These are phyloP conservation scores for Apus apus DNA, from an alignment of 2,113 vertebrate species.

Conservation along the genomic window DNA sequence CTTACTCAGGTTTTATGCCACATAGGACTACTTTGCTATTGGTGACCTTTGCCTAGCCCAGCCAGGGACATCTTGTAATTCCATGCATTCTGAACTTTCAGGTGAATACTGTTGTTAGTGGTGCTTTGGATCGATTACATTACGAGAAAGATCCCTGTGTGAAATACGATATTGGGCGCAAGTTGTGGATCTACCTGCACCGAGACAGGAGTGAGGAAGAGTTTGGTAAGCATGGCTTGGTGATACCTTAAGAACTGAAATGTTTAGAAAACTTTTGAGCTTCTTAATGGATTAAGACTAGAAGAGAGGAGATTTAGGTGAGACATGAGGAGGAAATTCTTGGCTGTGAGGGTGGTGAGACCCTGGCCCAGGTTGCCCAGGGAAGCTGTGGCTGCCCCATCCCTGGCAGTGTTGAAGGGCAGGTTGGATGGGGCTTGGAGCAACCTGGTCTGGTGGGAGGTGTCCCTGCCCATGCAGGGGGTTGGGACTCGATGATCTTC, in stretches of 20 bases:
- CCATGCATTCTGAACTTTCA: slow-evolving; percentile 44
- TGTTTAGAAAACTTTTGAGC: background rate
- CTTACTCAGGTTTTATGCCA: background rate
- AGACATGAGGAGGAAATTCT: too few relatives aligned
- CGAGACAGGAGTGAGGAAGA: slow-evolving; percentile 93
- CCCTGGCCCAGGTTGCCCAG: too few relatives aligned
- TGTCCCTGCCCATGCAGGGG: too few relatives aligned
- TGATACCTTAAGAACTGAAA: background rate
- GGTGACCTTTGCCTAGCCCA: background rate
- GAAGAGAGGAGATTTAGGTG: too few relatives aligned
- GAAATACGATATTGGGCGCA: slow-evolving; percentile 95
- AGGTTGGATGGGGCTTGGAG: too few relatives aligned
- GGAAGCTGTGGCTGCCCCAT: too few relatives aligned
- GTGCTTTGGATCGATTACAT: slow-evolving; percentile 92
- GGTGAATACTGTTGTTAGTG: slow-evolving; percentile 98
- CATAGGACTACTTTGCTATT: background rate
- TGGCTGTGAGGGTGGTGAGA: too few relatives aligned
- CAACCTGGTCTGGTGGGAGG: too few relatives aligned
- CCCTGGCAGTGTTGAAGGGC: too few relatives aligned
- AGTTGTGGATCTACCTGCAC: slow-evolving; percentile 98
- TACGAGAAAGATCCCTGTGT: slow-evolving; percentile 99
- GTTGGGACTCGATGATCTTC: too few relatives aligned
- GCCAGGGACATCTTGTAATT: background rate
- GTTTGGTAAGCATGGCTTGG: slow-evolving; percentile 83
- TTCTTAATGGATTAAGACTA: background rate